Base-by-base conservation (phyloP, 2,797 vertebrate species). In the Australoheros facetus region DNA sequence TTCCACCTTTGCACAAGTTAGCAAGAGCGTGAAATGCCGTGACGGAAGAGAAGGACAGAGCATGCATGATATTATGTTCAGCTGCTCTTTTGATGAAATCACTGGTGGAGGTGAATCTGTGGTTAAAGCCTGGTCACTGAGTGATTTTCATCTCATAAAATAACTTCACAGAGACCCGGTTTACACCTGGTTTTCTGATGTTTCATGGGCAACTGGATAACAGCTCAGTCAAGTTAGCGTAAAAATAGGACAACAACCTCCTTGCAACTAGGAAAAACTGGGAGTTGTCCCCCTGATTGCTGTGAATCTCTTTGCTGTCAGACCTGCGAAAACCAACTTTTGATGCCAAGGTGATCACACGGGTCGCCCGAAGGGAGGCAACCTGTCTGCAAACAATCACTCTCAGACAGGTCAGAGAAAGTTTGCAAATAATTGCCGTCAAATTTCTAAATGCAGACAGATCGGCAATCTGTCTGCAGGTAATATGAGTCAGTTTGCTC, bases 1-100 rank as follows among this genome's bases (percentile, higher is more conserved):
- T 69, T 84, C 92, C 89, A 86, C 78, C 83, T 89, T 86, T 71
- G 66, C 87, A 93, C 88, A 81, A 81, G 84, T 88, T 78, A 77
- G 37, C 74, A 16, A 19, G 51, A 73, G 54, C 55, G 55, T 71
- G 75, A n/a, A 28, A 45, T 12, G 37, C 39, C 57, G 74, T 56
- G 73, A 19, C 66, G 32, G 80, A 30, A 7, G 45, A 26, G 64
- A 32, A 30, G 75, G 83, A 71, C 17, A 45, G 11, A 75, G 58
- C 11, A n/a, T 12, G 34, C 57, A 26, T 28, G 53, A 51, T 71
- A 71, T 81, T 55, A n/a, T 0, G 2, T 69, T 42, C 77, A 85
- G 53, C 72, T 82, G 76, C 62, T 87, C 45, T 23, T n/a, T 19
- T 51, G 48, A 51, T 51, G 16, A 51, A 51, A 51, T 7, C 48